These are phyloP conservation scores for Thymelicus sylvestris DNA, from an alignment of 2,888 invertebrate species.

Conservation along the genomic window DNA sequence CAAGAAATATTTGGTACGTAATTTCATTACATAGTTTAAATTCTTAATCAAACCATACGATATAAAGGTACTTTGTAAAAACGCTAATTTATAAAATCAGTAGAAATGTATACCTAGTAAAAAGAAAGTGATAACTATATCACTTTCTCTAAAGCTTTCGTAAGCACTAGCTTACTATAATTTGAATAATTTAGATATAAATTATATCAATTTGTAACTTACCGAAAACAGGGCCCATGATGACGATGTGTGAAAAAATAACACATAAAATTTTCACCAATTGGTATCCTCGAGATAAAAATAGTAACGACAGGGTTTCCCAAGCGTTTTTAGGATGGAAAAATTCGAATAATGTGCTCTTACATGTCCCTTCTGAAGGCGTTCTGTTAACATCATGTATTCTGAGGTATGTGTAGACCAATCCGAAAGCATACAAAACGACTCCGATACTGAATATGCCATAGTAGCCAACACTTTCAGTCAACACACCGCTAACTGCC, in stretches of 20 bases:
- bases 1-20: too few species aligned
- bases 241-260: conserved; percentile 70
- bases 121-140: too few species aligned
- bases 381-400: conserved; percentile 66
- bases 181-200: too few species aligned
- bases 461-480: conserved; percentile 73
- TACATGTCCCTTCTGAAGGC: conserved; percentile 57
- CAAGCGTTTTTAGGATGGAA: conserved; percentile 69
- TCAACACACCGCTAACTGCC: conserved; percentile 79
- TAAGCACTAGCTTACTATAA: too few species aligned
- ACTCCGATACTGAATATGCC: conserved; percentile 71
- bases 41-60: too few species aligned
- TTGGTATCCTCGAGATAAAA: conserved; percentile 56
- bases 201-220: conserved; percentile 43
- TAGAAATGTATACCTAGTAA: too few species aligned
- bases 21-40: too few species aligned
- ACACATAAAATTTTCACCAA: conserved; percentile 64
- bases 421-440: conserved; percentile 62
- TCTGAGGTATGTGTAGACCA: conserved; percentile 65
- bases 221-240: conserved; percentile 77
- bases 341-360: conserved; percentile 58
- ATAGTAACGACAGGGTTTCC: conserved; percentile 72
- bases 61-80: too few species aligned
- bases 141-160: too few species aligned
- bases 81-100: too few species aligned